Base-by-base conservation (phyloP, 2,888 invertebrate species). In the Latrodectus elegans region DNA sequence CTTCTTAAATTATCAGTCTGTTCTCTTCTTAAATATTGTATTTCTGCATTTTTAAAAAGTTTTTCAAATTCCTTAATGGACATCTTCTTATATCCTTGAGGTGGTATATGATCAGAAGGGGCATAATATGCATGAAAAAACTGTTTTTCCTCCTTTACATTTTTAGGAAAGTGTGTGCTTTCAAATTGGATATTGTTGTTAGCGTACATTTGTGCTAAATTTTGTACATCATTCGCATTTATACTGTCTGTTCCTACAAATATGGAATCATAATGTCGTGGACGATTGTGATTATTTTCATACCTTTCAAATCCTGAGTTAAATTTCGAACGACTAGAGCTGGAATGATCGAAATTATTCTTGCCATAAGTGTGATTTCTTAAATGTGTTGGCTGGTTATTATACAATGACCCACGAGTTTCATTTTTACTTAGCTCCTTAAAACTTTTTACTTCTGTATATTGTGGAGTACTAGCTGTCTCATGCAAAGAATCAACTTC, bases 101-200 rank as follows among this genome's bases (percentile, higher is more conserved):
- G 89, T 9, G 90, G 89, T 6, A 84, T 52, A 67, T 90, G 90
- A 51, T 90, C 89, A 15, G 85, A 81, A 17, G 90, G 88, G 0
- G 90, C 90, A 53, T 90, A 90, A 65, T 90, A 90, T 8, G 90
- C 90, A 65, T 90, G 90, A 70, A 88, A 90, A 12, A 90, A 67
- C 11, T 87, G 77, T 15, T 81, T 81, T 38, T 38, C 38, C 38
- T 38, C 38, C 4, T 38, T 38, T 38, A 38, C 38, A 38, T 38
- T 38, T 38, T 38, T 38, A 38, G 38, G 38, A 38, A 38, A 38
- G 6, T 38, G 38, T 38, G 38, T 38, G n/a, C 22, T 53, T 12
- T 52, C 22, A 49, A 11, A n/a, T 1, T 51, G 15, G 14, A 26
- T 22, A 8, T 14, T 17, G 22, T 70, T 4, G 11, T 52, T 51